These are phyloP conservation scores for Microcaecilia unicolor DNA, from an alignment of 2,797 vertebrate species.

Conservation along the genomic window DNA sequence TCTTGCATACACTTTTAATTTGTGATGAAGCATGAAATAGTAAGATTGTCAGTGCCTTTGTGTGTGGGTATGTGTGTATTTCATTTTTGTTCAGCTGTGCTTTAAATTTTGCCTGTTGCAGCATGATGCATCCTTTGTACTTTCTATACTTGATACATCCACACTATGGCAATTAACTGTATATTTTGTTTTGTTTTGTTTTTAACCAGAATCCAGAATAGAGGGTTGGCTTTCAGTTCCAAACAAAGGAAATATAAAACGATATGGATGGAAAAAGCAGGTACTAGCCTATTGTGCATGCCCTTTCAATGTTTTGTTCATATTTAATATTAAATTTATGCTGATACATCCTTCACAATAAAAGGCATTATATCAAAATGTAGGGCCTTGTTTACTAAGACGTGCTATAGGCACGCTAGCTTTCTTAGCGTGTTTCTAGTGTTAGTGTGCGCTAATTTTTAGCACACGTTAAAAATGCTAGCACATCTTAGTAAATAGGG, in stretches of 20 bases:
- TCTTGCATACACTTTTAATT: constrained; percentile 37
- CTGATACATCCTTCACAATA: no score
- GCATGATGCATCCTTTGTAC: constrained; percentile 11
- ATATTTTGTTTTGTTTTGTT: not conserved
- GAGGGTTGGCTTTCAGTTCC: constrained; percentile 97
- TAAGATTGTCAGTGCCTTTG: constrained; percentile 34
- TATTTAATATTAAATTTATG: constrained; percentile 1
- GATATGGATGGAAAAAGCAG: constrained; percentile 98
- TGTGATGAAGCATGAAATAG: constrained; percentile 51
- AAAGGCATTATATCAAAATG: no score
- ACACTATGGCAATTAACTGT: no score
- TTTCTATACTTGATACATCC: no score
- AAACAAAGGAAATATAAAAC: constrained; percentile 92
- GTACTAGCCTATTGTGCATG: constrained; percentile 47
- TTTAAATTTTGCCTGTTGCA: constrained; percentile 17
- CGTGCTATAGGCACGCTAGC: no score
- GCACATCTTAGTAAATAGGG: no score
- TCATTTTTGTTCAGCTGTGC: constrained; percentile 37
- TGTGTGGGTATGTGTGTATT: no score
- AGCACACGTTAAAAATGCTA: no score
- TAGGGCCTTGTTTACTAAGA: no score
- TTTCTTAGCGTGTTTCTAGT: no score
- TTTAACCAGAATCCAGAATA: constrained; percentile 81
- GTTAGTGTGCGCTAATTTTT: no score
- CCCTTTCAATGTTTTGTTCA: not conserved